phyloP scores from a whole-genome alignment of 2,888 invertebrate genomes.

The Asteroscopus sphinx region DNA sequence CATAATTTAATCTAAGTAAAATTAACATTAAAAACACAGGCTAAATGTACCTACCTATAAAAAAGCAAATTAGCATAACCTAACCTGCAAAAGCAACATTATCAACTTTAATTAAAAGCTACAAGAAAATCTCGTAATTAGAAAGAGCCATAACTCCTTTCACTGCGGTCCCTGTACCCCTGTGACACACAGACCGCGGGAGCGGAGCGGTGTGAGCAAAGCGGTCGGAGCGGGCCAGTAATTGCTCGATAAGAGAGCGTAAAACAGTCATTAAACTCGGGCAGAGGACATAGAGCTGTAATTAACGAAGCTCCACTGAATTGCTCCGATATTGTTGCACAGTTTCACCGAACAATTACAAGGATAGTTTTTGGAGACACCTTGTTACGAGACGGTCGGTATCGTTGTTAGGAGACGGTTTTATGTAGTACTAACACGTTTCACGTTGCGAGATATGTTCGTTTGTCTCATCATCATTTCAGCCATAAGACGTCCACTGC shows the following conservation, averaged over 20 bases:
- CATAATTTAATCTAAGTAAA: too few relatives aligned
- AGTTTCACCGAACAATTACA: not conserved
- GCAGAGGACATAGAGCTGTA: conserved; percentile 23
- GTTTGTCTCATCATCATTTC: too few relatives aligned
- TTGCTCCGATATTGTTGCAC: conserved; percentile 8
- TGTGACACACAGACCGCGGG: conserved; percentile 9
- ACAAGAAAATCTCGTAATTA: conserved; percentile 39
- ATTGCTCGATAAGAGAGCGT: conserved; percentile 43
- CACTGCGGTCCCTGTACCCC: not conserved
- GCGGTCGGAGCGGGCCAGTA: conserved; percentile 8
- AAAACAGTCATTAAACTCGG: conserved; percentile 34
- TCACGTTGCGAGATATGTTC: too few relatives aligned
- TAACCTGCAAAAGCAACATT: conserved; percentile 13
- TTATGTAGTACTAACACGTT: too few relatives aligned
- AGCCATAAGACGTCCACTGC: too few relatives aligned
- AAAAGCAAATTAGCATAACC: conserved; percentile 1
- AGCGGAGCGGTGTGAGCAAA: too few relatives aligned
- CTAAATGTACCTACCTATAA: not conserved
- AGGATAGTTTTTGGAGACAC: not conserved
- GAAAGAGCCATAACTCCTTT: conserved; percentile 13
- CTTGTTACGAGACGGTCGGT: too few relatives aligned
- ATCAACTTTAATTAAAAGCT: conserved; percentile 40
- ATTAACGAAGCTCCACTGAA: conserved; percentile 35
- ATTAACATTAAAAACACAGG: too few relatives aligned
- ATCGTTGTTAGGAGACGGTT: too few relatives aligned